Evolutionary conservation across 2,797 vertebrate species (phyloP), one percentile per base, ranked within the genome.

Genomic region (Acropternis orthonyx): DNA sequence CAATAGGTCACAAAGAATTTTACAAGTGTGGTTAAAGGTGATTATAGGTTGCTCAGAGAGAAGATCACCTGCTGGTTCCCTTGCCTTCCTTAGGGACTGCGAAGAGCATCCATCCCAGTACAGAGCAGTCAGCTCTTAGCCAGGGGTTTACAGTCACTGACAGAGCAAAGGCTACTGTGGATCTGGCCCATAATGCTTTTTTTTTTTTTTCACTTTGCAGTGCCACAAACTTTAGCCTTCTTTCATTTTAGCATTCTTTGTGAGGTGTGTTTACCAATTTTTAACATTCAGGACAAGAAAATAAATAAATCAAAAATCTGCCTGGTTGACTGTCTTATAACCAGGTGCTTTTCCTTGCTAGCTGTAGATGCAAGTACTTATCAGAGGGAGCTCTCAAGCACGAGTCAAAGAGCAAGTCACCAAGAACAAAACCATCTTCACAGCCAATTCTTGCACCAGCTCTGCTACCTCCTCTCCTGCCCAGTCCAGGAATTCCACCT

Each of bases 251-350:
- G 4, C 30, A 14, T 55, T 26, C 46, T 55, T 83, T 58, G 52
- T 58, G 19, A 18, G 20, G 21, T 12, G 21, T 12, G 4, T 48
- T 90, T 51, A 32, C 32, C 1, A 4, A 34, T 67, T 56, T 67
- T 63, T 44, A 80, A 39, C 24, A 24, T 59, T 41, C 4, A 2
- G 14, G 17, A 61, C 39, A 59, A 81, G 73, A 76, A 79, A 94
- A 68, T 15, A 72, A 88, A 69, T 10, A 7, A 69, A 27, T 46
- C 1, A 58, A 34, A 84, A 36, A 34, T 55, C 71, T 79, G 32
- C 34, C 49, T 80, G 30, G 3, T 48, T 63, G 51, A 30, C 23
- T 0, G 0, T 43, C 13, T 43, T 63, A 12, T 20, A 28, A 68
- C 63, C 27, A 55, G 1, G 0, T 44, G 65, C 17, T 23, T 87